Percentiles rank a stretch among this genome's conserved stretches.
These are phyloP conservation scores for Drosophila athabasca DNA, from an alignment of 1,140 invertebrate genomes.

Conservation along the genomic window DNA sequence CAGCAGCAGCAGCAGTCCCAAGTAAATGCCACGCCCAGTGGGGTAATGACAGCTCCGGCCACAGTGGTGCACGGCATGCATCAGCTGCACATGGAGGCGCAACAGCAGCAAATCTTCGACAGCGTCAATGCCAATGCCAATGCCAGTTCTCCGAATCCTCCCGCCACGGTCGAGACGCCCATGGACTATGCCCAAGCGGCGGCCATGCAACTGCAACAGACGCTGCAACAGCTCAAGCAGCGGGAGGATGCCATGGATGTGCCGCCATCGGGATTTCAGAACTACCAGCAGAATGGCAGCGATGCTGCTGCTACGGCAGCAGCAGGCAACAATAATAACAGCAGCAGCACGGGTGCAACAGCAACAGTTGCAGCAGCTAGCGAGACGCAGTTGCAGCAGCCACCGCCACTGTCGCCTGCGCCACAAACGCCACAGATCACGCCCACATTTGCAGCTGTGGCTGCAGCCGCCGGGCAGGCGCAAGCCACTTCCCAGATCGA, in stretches of 20 bases:
- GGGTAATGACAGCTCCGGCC: constrained; percentile 74
- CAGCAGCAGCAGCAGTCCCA: constrained; percentile 36
- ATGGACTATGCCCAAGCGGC: constrained; percentile 75
- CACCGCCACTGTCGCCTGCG: constrained; percentile 49
- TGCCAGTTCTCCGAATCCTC: constrained; percentile 52
- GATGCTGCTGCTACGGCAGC: constrained; percentile 22
- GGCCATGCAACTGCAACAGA: constrained; percentile 75
- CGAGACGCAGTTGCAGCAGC: constrained; percentile 53
- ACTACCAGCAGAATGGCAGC: constrained; percentile 70
- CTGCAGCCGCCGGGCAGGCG: constrained; percentile 50
- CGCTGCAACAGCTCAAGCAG: constrained; percentile 74
- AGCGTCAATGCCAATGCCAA: constrained; percentile 75
- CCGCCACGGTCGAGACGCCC: constrained; percentile 57
- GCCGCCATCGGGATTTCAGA: constrained; percentile 63
- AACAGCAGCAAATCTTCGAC: constrained; percentile 58
- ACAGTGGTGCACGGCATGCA: constrained; percentile 80
- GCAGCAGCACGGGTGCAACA: constrained; percentile 26
- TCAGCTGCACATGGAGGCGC: constrained; percentile 61
- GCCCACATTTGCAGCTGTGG: constrained; percentile 64
- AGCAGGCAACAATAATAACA: constrained; percentile 31
- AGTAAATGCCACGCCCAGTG: constrained; percentile 58
- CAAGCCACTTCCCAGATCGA: constrained; percentile 69
- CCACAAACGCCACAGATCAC: constrained; percentile 48
- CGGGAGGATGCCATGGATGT: constrained; percentile 68
- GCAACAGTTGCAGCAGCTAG: constrained; percentile 15